Conservation (phyloP, 2,797 vertebrate species). For the Austrolebias charrua region DNA sequence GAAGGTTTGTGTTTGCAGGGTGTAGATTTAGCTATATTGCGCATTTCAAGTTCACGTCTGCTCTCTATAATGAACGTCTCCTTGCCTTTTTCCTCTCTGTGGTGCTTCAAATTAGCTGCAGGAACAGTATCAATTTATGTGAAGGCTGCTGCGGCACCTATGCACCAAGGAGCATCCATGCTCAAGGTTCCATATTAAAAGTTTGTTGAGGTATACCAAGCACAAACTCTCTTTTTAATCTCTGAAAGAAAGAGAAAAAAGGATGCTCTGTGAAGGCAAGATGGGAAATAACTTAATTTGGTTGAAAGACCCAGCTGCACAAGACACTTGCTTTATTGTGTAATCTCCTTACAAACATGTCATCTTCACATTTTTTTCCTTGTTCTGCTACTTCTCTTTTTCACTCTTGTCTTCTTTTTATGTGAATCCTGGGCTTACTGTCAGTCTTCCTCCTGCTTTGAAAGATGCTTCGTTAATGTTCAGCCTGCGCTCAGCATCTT, state of each 20-base stretch:
- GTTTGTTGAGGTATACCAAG: background rate
- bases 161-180: background rate
- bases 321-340: slow-evolving; percentile 46
- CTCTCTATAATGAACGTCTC: background rate
- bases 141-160: slow-evolving; percentile 19
- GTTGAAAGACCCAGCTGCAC: slow-evolving; percentile 34
- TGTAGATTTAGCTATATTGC: slow-evolving; percentile 5
- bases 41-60: background rate
- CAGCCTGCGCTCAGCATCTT: slow-evolving; percentile 1
- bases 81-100: slow-evolving; percentile 10
- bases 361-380: slow-evolving; percentile 28
- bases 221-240: slow-evolving; percentile 11
- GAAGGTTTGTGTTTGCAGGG: slow-evolving; percentile 23
- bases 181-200: background rate
- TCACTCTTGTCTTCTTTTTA: slow-evolving; percentile 11
- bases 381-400: slow-evolving; percentile 10
- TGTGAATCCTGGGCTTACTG: slow-evolving; percentile 9
- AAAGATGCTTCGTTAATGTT: slow-evolving; percentile 13
- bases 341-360: slow-evolving; percentile 40
- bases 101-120: slow-evolving; percentile 14
- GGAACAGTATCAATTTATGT: slow-evolving; percentile 14
- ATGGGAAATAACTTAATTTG: slow-evolving; percentile 39
- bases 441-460: slow-evolving; percentile 4
- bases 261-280: slow-evolving; percentile 13
- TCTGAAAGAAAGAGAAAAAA: slow-evolving; percentile 23